Evolutionary conservation across 2,797 vertebrate species (phyloP).

Genomic region (Cirrhinus molitorella): DNA sequence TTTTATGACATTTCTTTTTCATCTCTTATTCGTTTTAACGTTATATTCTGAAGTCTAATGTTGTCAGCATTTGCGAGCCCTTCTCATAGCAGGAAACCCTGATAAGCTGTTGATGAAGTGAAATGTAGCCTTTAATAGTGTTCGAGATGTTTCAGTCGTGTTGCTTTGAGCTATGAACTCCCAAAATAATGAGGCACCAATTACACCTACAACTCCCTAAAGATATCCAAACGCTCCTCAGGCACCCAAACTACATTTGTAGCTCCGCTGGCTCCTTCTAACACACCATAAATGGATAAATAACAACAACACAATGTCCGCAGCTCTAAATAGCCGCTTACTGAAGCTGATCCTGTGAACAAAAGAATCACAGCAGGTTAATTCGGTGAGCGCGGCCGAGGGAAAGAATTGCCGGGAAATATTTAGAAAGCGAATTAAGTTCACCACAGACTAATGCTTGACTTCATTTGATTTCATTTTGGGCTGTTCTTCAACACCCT

Average conservation of each 20-base stretch:
- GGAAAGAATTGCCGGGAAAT: constrained; percentile 11
- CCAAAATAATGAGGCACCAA: constrained; percentile 20
- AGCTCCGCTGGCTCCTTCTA: neutral
- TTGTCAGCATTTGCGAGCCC: constrained; percentile 42
- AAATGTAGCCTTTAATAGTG: constrained; percentile 66
- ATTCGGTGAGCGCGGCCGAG: neutral
- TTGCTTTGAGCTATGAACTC: constrained; percentile 27
- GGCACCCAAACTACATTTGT: neutral
- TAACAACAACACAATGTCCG: neutral
- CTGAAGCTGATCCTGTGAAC: neutral
- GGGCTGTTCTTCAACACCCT: constrained; percentile 8
- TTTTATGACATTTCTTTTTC: neutral
- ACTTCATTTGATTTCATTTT: constrained; percentile 20
- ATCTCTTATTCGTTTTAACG: neutral
- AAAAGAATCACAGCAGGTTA: constrained; percentile 1
- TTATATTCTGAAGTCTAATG: neutral
- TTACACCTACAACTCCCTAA: constrained; percentile 10
- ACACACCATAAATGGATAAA: constrained; percentile 34
- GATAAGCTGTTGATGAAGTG: constrained; percentile 44
- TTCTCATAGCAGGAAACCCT: constrained; percentile 51
- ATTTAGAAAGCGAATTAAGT: constrained; percentile 7
- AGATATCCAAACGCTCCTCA: neutral
- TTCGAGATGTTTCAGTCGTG: constrained; percentile 16
- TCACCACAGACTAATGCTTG: constrained; percentile 9
- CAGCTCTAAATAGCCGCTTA: neutral